Evolutionary conservation across 2,888 invertebrate species (phyloP), one percentile per base, ranked within the genome.

Genomic region (Chymomyza amoena): DNA sequence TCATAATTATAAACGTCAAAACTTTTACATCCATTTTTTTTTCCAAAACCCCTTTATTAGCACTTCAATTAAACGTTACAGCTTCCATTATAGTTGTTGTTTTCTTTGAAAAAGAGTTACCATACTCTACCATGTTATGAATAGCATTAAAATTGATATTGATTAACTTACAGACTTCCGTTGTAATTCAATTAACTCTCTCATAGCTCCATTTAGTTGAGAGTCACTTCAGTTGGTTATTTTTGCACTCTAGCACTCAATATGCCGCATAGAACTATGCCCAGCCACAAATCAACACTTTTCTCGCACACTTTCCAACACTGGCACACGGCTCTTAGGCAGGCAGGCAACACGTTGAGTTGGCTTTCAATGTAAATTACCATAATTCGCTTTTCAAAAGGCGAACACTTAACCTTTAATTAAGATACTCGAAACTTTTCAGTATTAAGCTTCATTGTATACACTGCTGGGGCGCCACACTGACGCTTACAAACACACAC

Each of bases 341-440:
- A 13, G 39, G 39, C 39, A 4, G 39, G 1, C 10, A 45, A 45
- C 39, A 45, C 39, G 39, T 45, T 36, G 25, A 7, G 39, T 45
- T 36, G 25, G 36, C 36, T 83, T 83, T 83, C 82, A 83, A 70
- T 74, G 72, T 73, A 83, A 83, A 83, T 83, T 83, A 84, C 82
- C 84, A 83, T 83, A 83, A 84, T 83, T 84, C 76, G 71, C 77
- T 74, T 73, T 80, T 76, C 64, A 74, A 82, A 80, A 71, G 81
- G 79, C 76, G 74, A 78, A 70, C 84, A 82, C 81, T 83, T 83
- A 83, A 83, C 84, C 82, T 84, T 83, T 83, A 83, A 83, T 83
- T 83, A 83, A 83, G 82, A 84, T 82, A 82, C 82, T 83, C 82
- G 73, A 83, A 83, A 84, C 75, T 82, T 83, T 83, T 83, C 82